Evolutionary conservation across 2,113 vertebrate species (phyloP).

Genomic region (Brienomyrus brachyistius): DNA sequence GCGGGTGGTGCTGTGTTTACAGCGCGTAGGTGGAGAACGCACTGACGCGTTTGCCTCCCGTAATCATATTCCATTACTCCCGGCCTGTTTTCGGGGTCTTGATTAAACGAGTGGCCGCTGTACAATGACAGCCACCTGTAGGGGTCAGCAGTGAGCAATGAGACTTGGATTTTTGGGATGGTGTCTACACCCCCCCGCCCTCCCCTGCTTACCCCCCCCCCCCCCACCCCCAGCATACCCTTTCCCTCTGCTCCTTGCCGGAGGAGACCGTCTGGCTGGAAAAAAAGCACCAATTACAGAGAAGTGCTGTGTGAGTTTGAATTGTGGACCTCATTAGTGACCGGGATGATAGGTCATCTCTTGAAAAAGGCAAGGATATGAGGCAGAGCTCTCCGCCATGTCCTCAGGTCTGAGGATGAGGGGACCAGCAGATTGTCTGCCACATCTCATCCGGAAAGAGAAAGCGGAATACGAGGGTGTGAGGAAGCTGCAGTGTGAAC

Average conservation of each 20-base stretch:
- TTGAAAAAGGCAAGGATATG: slow-evolving; percentile 18
- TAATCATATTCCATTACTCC: slow-evolving; percentile 20
- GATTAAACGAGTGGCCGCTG: slow-evolving; percentile 27
- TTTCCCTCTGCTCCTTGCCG: neutral
- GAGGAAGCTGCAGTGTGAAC: neutral
- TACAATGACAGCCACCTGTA: slow-evolving; percentile 12
- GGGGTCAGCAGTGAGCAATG: neutral
- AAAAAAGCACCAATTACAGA: slow-evolving; percentile 35
- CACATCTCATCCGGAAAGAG: neutral
- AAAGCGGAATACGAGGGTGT: neutral
- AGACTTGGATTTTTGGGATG: slow-evolving; percentile 1
- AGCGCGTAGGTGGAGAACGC: neutral
- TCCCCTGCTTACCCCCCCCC: neutral
- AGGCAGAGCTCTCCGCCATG: neutral
- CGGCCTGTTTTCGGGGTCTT: slow-evolving; percentile 22
- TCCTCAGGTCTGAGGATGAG: neutral
- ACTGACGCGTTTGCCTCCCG: neutral
- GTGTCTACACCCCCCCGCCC: neutral
- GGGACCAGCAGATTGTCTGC: neutral
- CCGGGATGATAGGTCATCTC: slow-evolving; percentile 20
- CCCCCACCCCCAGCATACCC: neutral
- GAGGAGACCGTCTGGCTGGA: slow-evolving; percentile 2
- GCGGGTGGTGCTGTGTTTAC: neutral
- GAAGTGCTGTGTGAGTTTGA: slow-evolving; percentile 19
- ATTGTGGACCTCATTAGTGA: slow-evolving; percentile 30